Base-by-base conservation (phyloP, 1,140 invertebrate species). In the Goniozus legneri region DNA sequence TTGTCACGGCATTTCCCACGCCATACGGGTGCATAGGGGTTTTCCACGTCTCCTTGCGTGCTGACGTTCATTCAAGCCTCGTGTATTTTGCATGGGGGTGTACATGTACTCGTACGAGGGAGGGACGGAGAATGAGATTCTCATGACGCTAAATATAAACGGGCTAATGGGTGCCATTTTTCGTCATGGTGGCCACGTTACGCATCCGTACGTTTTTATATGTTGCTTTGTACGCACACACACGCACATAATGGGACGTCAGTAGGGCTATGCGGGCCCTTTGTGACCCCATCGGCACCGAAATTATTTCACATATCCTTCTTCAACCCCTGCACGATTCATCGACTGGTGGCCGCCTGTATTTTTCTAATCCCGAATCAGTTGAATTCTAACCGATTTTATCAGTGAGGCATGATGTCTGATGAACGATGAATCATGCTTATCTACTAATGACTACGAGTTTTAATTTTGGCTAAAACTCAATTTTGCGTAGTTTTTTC, bases 61-160 rank as follows among this genome's bases (percentile, higher is more conserved):
- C n/a, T n/a, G n/a, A n/a, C n/a, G n/a, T n/a, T n/a, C n/a, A n/a
- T n/a, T n/a, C n/a, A n/a, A n/a, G n/a, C n/a, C n/a, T n/a, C n/a
- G n/a, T n/a, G n/a, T n/a, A n/a, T n/a, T n/a, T 32, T 21, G 32
- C 34, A 48, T 32, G 39, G 47, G 51, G 52, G 53, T 55, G 54
- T 53, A 58, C 61, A n/a, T 53, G 47, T 58, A 58, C 59, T 54
- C 58, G 37, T 47, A 49, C 54, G n/a, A n/a, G n/a, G n/a, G n/a
- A n/a, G n/a, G n/a, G n/a, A n/a, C n/a, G n/a, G n/a, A n/a, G n/a
- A n/a, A n/a, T n/a, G 36, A 60, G 60, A 65, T 66, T 66, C 62
- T 62, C 62, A 65, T 63, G 58, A 20, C 31, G 38, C 55, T 63
- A 65, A 55, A 65, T 59, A 60, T 62, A 62, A n/a, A 53, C 49